These are phyloP conservation scores for Muntiacus reevesi DNA, from an alignment of 2,113 vertebrate genomes.

Conservation along the genomic window DNA sequence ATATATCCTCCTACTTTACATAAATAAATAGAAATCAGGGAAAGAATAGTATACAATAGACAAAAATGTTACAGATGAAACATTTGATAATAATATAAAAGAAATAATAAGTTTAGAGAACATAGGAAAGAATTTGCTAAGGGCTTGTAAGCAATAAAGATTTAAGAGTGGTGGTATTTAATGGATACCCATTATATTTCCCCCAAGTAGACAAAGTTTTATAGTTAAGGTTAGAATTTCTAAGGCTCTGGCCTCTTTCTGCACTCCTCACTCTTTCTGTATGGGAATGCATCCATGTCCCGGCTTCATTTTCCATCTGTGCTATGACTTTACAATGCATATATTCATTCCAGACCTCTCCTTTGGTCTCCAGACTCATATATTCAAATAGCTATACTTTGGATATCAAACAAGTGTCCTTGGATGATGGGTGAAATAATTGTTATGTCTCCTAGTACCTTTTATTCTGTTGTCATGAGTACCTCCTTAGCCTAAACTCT, in stretches of 20 bases:
- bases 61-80: neutral
- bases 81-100: neutral
- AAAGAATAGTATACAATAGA: neutral
- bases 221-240: neutral
- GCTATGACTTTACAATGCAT: neutral
- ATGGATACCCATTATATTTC: neutral
- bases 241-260: neutral
- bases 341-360: neutral
- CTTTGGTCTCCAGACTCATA: neutral
- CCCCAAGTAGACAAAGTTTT: neutral
- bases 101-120: neutral
- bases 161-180: neutral
- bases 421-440: neutral
- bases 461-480: neutral
- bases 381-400: neutral
- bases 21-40: neutral
- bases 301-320: neutral
- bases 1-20: neutral
- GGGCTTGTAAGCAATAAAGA: neutral
- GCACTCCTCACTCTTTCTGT: neutral
- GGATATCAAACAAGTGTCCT: neutral
- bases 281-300: too few relatives aligned
- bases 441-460: neutral
- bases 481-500: neutral
- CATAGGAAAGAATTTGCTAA: neutral